Base-by-base conservation (phyloP, 2,888 invertebrate species). In the Leucoma salicis region DNA sequence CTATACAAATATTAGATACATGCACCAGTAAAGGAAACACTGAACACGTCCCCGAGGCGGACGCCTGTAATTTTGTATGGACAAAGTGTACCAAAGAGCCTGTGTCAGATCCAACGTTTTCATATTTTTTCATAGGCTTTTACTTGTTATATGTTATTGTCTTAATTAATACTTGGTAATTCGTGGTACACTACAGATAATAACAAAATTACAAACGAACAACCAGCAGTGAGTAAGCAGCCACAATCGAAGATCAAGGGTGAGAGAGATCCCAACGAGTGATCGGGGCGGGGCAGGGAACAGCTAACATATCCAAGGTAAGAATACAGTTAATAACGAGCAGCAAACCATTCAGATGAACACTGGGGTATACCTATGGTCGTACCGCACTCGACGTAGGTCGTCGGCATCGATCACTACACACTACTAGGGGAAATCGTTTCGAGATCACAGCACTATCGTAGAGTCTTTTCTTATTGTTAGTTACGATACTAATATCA, bases 301-400 rank as follows among this genome's bases (percentile, higher is more conserved):
- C 68, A 72, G 70, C 81, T 81, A 82, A 76, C 78, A 79, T 66
- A 71, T 70, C 78, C 73, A 71, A 69, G 74, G 29, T 69, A 53
- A 59, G 69, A 70, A 73, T 66, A 82, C 82, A 82, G 82, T 81
- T 76, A 83, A 76, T 78, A 81, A 84, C 88, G 88, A 86, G 89
- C 88, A 88, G 90, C 90, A 87, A 87, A 87, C 88, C 85, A 85
- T 81, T 78, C 76, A 84, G 78, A 79, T 70, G 62, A 79, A 78
- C 76, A 80, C 70, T 76, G 81, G 77, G 77, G 72, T 70, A 81
- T 89, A 89, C 87, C 88, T 89, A 89, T 72, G 62, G 70, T 65
- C 58, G 69, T 45, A 63, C 67, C 70, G 76, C 70, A 50, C 63
- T 59, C 70, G 70, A 65, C 63, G 70, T 52, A 62, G 69, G 72